Conservation (phyloP, 2,888 invertebrate genomes). For the Eretmocerus hayati region DNA sequence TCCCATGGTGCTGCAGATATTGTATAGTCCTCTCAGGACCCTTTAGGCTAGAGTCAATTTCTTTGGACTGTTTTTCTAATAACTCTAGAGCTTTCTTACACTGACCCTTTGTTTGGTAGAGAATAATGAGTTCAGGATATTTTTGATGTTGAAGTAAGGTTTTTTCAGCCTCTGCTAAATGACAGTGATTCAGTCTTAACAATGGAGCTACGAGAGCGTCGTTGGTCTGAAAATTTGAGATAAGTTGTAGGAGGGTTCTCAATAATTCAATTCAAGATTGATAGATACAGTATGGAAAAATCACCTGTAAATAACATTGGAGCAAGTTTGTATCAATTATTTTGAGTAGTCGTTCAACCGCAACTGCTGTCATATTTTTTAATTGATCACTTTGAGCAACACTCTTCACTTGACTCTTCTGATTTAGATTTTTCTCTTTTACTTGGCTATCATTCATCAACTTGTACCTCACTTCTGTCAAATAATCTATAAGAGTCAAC, state of each 20-base stretch:
- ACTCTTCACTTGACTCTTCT: slow-evolving; percentile 17
- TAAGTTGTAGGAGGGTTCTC: slow-evolving; percentile 7
- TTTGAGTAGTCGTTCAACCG: slow-evolving; percentile 66
- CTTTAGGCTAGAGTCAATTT: slow-evolving; percentile 67
- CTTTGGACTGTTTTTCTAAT: slow-evolving; percentile 67
- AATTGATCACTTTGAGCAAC: background rate
- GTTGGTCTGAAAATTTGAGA: slow-evolving; percentile 64
- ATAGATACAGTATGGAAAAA: no score
- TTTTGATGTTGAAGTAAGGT: slow-evolving; percentile 80
- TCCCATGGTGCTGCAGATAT: slow-evolving; percentile 84
- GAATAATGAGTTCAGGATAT: slow-evolving; percentile 85
- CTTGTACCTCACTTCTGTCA: slow-evolving; percentile 66
- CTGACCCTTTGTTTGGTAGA: slow-evolving; percentile 89
- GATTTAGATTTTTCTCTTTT: slow-evolving; percentile 34
- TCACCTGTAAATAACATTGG: slow-evolving; percentile 90
- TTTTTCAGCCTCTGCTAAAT: slow-evolving; percentile 87
- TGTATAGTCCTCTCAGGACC: slow-evolving; percentile 79
- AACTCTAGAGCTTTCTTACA: slow-evolving; percentile 88
- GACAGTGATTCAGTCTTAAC: slow-evolving; percentile 84
- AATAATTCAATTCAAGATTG: no score
- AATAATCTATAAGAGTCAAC: slow-evolving; percentile 80
- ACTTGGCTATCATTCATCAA: slow-evolving; percentile 45
- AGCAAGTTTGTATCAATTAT: slow-evolving; percentile 94
- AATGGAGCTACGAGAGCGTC: slow-evolving; percentile 89
- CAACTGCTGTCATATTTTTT: slow-evolving; percentile 44